These are phyloP conservation scores for Tonatia bakeri DNA, from an alignment of 2,113 vertebrate species.

Conservation along the genomic window DNA sequence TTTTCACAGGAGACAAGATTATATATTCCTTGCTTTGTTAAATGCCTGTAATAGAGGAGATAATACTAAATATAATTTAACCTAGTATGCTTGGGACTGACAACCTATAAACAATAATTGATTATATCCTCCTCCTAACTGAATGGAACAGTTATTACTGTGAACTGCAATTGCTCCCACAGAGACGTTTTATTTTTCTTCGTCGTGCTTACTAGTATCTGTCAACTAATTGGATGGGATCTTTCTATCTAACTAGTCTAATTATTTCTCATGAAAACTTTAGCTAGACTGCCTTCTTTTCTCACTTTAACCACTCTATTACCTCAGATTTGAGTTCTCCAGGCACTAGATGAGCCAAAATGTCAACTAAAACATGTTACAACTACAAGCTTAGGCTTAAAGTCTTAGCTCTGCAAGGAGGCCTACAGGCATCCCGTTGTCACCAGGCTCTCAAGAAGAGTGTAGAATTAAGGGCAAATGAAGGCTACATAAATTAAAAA, in stretches of 20 bases:
- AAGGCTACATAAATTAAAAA: not conserved
- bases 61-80: not conserved
- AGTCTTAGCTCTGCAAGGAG: not conserved
- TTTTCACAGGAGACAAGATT: not conserved
- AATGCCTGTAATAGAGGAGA: not conserved
- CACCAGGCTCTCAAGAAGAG: not conserved
- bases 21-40: not conserved
- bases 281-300: not conserved
- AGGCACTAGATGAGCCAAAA: not conserved
- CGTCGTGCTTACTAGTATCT: not conserved
- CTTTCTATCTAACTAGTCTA: not conserved
- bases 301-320: not conserved
- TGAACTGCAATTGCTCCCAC: not conserved
- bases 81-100: accelerated
- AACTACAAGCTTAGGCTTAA: not conserved
- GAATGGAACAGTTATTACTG: not conserved
- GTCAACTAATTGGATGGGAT: not conserved
- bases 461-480: not conserved
- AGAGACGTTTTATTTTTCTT: not conserved
- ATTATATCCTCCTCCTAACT: not conserved
- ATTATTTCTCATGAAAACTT: not conserved
- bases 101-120: not conserved
- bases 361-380: not conserved
- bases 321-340: not conserved
- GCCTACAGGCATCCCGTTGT: not conserved